Percentiles rank a stretch among this genome's conserved stretches.
phyloP scores from a whole-genome alignment of 2,888 invertebrate species.

The Campoplex nolae region DNA sequence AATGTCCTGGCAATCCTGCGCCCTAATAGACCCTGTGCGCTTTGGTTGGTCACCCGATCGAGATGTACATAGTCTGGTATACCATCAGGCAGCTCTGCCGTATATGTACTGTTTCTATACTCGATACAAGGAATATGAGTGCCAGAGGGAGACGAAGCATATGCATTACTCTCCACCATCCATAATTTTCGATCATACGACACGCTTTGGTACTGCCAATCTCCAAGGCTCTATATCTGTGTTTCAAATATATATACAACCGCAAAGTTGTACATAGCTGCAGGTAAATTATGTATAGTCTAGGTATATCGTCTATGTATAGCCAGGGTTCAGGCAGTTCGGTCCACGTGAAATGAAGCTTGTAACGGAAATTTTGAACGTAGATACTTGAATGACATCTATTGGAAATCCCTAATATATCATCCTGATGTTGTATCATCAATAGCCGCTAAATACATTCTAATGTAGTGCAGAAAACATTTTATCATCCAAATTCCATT shows the following conservation, averaged over 20 bases:
- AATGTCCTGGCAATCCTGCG: conserved; percentile 76
- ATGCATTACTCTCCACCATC: conserved; percentile 67
- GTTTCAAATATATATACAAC: not conserved
- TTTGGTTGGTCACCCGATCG: conserved; percentile 62
- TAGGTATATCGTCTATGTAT: conserved; percentile 42
- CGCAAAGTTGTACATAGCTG: conserved; percentile 1
- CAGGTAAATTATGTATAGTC: conserved; percentile 38
- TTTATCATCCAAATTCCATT: not conserved
- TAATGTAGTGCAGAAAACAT: not conserved
- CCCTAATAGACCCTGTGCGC: conserved; percentile 76
- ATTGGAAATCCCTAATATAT: conserved; percentile 30
- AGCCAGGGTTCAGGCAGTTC: conserved; percentile 16
- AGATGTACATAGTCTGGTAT: conserved; percentile 43
- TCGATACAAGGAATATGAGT: conserved; percentile 39
- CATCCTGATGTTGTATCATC: conserved; percentile 17
- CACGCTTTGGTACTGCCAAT: conserved; percentile 61
- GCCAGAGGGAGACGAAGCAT: conserved; percentile 38
- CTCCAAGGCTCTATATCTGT: conserved; percentile 39
- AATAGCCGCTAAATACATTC: conserved; percentile 1
- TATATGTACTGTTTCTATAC: conserved; percentile 37
- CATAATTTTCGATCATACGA: conserved; percentile 69
- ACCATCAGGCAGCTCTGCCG: conserved; percentile 35
- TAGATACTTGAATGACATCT: conserved; percentile 53
- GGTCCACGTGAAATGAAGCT: conserved; percentile 45
- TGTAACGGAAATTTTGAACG: conserved; percentile 45